phyloP scores from a whole-genome alignment of 2,888 invertebrate genomes.

The Orthonychiurus folsomi region DNA sequence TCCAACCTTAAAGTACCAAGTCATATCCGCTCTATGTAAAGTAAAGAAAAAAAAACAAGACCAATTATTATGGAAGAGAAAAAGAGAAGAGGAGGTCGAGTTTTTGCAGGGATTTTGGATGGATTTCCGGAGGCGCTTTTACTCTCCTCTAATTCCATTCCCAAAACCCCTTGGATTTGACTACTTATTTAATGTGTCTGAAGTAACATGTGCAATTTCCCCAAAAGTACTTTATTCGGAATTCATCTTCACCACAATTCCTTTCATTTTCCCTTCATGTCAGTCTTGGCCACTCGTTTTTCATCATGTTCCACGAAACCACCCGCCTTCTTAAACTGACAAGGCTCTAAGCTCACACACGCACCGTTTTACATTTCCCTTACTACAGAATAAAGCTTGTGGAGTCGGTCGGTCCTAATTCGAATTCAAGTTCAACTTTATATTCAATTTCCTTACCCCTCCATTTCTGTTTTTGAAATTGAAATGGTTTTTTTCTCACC shows the following conservation, averaged over 20 bases:
- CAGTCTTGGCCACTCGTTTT: background rate
- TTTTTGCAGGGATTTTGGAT: background rate
- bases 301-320: no score
- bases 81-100: no score
- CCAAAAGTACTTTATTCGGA: background rate
- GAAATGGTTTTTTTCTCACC: no score
- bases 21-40: background rate
- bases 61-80: background rate
- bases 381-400: no score
- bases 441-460: no score
- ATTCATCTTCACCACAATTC: no score
- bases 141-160: background rate
- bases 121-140: background rate
- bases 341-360: no score
- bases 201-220: background rate
- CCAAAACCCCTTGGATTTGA: background rate
- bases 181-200: background rate
- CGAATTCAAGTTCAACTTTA: no score
- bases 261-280: background rate
- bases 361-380: no score
- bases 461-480: no score
- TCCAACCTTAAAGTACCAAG: background rate
- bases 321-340: no score
- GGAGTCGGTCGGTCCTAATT: no score
- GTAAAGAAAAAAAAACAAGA: background rate